Evolutionary conservation across 2,888 invertebrate genomes (phyloP).

Genomic region (Ormyrus labotus): DNA sequence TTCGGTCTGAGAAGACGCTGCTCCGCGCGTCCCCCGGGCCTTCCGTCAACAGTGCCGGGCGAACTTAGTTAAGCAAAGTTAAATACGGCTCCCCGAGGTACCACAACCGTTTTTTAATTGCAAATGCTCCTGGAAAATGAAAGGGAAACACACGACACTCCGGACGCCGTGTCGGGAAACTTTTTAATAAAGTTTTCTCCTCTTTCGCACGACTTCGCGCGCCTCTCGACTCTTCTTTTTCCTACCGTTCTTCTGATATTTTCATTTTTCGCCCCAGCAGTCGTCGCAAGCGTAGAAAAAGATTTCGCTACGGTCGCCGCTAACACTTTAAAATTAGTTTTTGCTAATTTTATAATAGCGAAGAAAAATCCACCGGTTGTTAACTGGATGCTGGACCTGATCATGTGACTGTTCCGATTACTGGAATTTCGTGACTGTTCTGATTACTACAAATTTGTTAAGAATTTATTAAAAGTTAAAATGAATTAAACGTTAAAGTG

Average conservation of each 20-base stretch:
- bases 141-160: constrained; percentile 61
- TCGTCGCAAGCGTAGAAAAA: too few species aligned
- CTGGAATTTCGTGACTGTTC: too few species aligned
- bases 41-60: constrained; percentile 69
- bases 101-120: constrained; percentile 73
- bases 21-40: constrained; percentile 69
- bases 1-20: constrained; percentile 44
- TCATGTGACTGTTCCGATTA: too few species aligned
- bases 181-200: constrained; percentile 58
- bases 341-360: too few species aligned
- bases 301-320: too few species aligned
- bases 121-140: constrained; percentile 70
- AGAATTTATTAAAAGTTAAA: too few species aligned
- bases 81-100: constrained; percentile 74
- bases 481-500: too few species aligned
- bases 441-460: too few species aligned
- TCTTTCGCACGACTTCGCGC: constrained; percentile 15
- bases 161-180: constrained; percentile 43
- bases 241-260: neutral
- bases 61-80: constrained; percentile 75
- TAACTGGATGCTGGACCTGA: too few species aligned
- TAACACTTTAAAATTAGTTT: too few species aligned
- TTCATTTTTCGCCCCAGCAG: constrained; percentile 1
- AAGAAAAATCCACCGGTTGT: too few species aligned
- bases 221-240: neutral